Base-by-base conservation (phyloP, 2,888 invertebrate genomes). In the Phorcus lineatus region DNA sequence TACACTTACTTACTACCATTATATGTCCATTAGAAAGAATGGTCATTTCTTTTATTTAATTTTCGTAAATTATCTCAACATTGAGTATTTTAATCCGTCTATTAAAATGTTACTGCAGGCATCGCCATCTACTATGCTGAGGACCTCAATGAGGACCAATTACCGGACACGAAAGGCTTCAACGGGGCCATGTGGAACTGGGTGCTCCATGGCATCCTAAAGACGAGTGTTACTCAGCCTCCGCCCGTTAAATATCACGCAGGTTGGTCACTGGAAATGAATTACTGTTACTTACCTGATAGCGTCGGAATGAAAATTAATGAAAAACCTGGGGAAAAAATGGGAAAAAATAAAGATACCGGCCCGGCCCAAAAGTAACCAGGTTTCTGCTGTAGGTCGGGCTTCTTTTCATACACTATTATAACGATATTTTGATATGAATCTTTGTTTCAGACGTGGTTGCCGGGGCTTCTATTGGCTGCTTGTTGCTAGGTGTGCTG, bases 401-500 rank as follows among this genome's bases (percentile, higher is more conserved):
- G n/a, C n/a, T n/a, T n/a, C n/a, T n/a, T n/a, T n/a, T n/a, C n/a
- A n/a, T n/a, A n/a, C n/a, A n/a, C n/a, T n/a, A n/a, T n/a, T n/a
- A n/a, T n/a, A 11, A 47, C 4, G 13, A 47, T 67, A 74, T 9
- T 77, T 31, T 9, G 31, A 4, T 54, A 16, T 75, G 22, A 67
- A 47, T 77, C 67, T 47, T 74, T 40, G 70, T 81, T 78, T 9
- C 84, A 89, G 89, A 86, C 62, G 85, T 83, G 9, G 83, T 86
- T 28, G 88, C 89, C 7, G 88, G 86, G 4, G 83, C 86, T 13
- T 86, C 85, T 0, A 82, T 88, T 13, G 88, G 86, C 0, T 87
- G 88, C 79, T 82, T 89, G 77, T 52, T 89, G 11, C 80, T 88
- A 28, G 89, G 89, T 16, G 77, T 80, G n/a, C 22, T 87, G 3